Evolutionary conservation across 2,888 invertebrate genomes (phyloP).

Genomic region (Xylota segnis): DNA sequence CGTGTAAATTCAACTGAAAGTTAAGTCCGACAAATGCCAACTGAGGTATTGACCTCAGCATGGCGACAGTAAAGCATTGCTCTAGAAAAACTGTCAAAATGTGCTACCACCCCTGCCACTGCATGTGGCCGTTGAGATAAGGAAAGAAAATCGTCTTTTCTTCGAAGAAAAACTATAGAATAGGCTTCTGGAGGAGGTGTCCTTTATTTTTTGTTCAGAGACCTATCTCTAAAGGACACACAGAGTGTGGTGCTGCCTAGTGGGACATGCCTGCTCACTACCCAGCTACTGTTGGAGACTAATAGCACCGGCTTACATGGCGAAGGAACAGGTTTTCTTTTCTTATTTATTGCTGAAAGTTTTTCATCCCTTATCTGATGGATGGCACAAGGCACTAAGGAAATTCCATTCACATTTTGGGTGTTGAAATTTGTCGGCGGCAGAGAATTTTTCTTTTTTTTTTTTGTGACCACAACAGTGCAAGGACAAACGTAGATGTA

Average conservation of each 20-base stretch:
- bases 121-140: slow-evolving; percentile 68
- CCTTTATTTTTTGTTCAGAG: slow-evolving; percentile 17
- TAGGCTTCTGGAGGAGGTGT: slow-evolving; percentile 55
- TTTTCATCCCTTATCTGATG: slow-evolving; percentile 80
- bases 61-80: slow-evolving; percentile 63
- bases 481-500: slow-evolving; percentile 54
- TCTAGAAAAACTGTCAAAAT: slow-evolving; percentile 47
- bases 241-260: slow-evolving; percentile 30
- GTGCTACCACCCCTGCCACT: slow-evolving; percentile 34
- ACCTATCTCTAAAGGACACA: slow-evolving; percentile 68
- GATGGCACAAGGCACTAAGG: slow-evolving; percentile 72
- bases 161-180: slow-evolving; percentile 48
- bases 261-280: slow-evolving; percentile 42
- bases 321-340: slow-evolving; percentile 75
- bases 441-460: slow-evolving; percentile 32
- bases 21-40: slow-evolving; percentile 72
- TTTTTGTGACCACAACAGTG: slow-evolving; percentile 45
- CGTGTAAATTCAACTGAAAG: slow-evolving; percentile 50
- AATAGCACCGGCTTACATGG: slow-evolving; percentile 74
- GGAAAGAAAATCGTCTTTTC: slow-evolving; percentile 65
- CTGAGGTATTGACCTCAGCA: slow-evolving; percentile 63
- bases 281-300: slow-evolving; percentile 44
- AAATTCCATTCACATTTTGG: slow-evolving; percentile 68
- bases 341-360: slow-evolving; percentile 80
- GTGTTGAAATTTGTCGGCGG: slow-evolving; percentile 73